Evolutionary conservation across 2,113 vertebrate species (phyloP), one percentile per base, ranked within the genome.

Genomic region (Dasypus novemcinctus): DNA sequence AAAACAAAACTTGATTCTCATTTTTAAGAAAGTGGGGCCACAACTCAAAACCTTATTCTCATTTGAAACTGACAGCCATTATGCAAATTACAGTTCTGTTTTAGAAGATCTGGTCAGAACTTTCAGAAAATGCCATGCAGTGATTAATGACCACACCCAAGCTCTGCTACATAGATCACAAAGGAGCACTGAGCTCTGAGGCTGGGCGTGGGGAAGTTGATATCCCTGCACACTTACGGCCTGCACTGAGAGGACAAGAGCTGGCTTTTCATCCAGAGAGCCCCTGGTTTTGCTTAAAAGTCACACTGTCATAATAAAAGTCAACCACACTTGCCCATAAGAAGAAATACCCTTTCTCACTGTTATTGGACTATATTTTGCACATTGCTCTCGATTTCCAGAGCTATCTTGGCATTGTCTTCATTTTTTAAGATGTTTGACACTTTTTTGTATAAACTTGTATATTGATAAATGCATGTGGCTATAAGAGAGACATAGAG

Each of bases 261-360:
- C 78, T 78, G 49, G 1, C 18, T 23, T 78, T 43, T 57, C 87
- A 95, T 94, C 64, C 78, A 83, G 92, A 98, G 96, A 97, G 91
- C 76, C 95, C 97, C 94, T 78, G 88, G 80, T 90, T 98, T 49
- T 59, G 82, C 49, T 46, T 97, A 95, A 96, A 97, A 98, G 87
- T 96, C 95, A 96, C 36, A 94, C 89, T 66, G 57, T 84, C 78
- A 78, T 38, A 81, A 93, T 82, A 90, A 95, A 76, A 95, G 74
- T 78, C 94, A 96, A 96, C 71, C 57, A 91, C 71, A 64, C 95
- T 93, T 66, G 43, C 43, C 86, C 87, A 91, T 97, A 97, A 99
- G 98, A 99, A 99, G 96, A 99, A 99, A 96, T 99, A 99, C 88
- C 98, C 99, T 95, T 98, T 99, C 97, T n/a, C n/a, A n/a, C n/a